Evolutionary conservation across 2,888 invertebrate genomes (phyloP).

Genomic region (Orgyia antiqua): DNA sequence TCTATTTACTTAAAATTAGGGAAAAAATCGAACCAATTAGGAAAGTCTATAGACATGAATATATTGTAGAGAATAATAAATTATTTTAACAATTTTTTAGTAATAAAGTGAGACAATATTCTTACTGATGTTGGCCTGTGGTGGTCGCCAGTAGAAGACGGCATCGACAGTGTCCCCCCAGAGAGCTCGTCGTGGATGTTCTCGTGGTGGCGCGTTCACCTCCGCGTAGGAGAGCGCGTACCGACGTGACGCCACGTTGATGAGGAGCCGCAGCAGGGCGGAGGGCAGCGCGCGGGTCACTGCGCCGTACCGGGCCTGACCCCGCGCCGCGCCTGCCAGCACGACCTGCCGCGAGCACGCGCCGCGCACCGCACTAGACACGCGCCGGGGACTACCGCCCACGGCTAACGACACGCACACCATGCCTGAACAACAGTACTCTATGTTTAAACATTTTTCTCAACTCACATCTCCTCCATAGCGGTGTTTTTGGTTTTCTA

Average conservation of each 20-base stretch:
- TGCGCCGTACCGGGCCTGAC: conserved; percentile 69
- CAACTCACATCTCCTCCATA: no score
- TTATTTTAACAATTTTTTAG: no score
- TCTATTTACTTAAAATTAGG: no score
- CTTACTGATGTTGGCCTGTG: conserved; percentile 87
- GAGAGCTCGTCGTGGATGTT: conserved; percentile 68
- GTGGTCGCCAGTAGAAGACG: conserved; percentile 85
- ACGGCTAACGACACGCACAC: conserved; percentile 82
- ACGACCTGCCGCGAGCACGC: conserved; percentile 69
- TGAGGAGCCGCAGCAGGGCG: conserved; percentile 60
- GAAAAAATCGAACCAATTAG: no score
- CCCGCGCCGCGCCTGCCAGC: conserved; percentile 72
- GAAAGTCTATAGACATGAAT: no score
- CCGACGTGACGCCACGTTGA: conserved; percentile 82
- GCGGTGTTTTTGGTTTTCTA: no score
- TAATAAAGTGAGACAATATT: no score
- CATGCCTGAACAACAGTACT: conserved; percentile 80
- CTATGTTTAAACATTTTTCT: no score
- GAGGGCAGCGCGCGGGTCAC: conserved; percentile 82
- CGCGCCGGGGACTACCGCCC: conserved; percentile 60
- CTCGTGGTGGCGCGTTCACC: conserved; percentile 58
- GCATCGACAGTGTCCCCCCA: conserved; percentile 82
- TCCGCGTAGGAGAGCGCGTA: conserved; percentile 83
- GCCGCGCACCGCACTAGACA: conserved; percentile 42
- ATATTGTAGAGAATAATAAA: no score